Evolutionary conservation across 1,140 invertebrate species (phyloP), one percentile per base, ranked within the genome.

Genomic region (Macrosteles quadrilineatus): DNA sequence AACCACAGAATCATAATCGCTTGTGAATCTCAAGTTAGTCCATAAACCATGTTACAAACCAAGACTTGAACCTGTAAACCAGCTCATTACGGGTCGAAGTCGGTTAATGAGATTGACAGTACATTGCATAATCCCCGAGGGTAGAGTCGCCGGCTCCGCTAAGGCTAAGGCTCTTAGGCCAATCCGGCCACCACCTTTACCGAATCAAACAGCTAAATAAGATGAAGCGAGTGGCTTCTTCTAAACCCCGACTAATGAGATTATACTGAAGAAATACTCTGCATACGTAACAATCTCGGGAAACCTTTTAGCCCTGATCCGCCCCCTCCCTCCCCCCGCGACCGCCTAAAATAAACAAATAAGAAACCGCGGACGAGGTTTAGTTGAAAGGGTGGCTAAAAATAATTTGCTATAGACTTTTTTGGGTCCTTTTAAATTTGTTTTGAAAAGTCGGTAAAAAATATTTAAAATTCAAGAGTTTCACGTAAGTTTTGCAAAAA

Each of bases 251-350:
- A 50, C 68, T 75, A 73, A 75, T 73, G 68, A 73, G 74, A 75
- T 75, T 75, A 75, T 73, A 70, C 73, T 73, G 73, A 70, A 75
- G 72, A 73, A 75, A 75, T 75, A 75, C 74, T 73, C 71, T 53
- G 72, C 69, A 72, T 72, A 75, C 71, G 73, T 72, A 73, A 75
- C 71, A 72, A 72, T 71, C 72, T 65, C 50, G 43, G 62, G 71
- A 75, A 75, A 73, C 74, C 74, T 73, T 75, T 75, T 75, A 74
- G 64, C 66, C 30, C 19, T 43, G 32, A 55, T 27, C 71, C 14
- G 47, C 47, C 21, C 21, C 36, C 36, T 6, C 36, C n/a, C n/a
- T n/a, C n/a, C n/a, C n/a, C n/a, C n/a, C n/a, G n/a, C n/a, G n/a
- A n/a, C 57, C 62, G 55, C 50, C 47, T 23, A 65, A 71, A 71